Conservation (phyloP, 2,797 vertebrate genomes). For the Spinibarbus caldwelli region DNA sequence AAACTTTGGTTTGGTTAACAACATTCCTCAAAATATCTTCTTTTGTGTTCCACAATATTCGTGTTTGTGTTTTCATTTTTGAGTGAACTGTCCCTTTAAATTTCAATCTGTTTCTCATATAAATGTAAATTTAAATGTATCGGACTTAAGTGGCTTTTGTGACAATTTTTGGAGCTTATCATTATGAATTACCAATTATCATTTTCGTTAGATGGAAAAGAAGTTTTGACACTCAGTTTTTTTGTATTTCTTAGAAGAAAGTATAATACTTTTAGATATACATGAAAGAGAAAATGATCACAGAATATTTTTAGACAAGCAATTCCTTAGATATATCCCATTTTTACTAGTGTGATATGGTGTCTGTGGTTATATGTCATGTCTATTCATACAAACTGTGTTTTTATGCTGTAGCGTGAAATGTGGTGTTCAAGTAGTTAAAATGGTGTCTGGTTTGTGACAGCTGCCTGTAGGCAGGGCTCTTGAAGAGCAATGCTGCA, state of each 20-base stretch:
- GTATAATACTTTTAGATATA: background rate
- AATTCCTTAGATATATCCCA: background rate
- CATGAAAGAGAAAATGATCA: background rate
- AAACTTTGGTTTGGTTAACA: background rate
- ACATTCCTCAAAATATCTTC: background rate
- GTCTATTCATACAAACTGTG: background rate
- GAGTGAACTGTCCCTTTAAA: background rate
- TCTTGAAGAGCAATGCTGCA: slow-evolving; percentile 57
- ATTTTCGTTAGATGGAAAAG: background rate
- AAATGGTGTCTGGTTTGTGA: slow-evolving; percentile 22
- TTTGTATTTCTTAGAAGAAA: background rate
- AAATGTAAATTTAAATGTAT: background rate
- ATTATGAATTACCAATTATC: background rate
- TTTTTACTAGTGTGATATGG: background rate
- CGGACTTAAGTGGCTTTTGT: background rate
- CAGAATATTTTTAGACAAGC: background rate
- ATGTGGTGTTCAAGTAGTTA: background rate
- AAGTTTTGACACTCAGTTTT: background rate
- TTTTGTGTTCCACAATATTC: background rate
- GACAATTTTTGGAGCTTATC: background rate
- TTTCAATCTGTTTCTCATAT: background rate
- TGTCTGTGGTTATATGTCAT: background rate
- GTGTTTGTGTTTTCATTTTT: background rate
- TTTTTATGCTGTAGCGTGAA: background rate
- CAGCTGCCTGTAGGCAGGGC: slow-evolving; percentile 19